phyloP scores from a whole-genome alignment of 30 jellyfish, hydroid and myxozoan species.

The Mastigias papua region DNA sequence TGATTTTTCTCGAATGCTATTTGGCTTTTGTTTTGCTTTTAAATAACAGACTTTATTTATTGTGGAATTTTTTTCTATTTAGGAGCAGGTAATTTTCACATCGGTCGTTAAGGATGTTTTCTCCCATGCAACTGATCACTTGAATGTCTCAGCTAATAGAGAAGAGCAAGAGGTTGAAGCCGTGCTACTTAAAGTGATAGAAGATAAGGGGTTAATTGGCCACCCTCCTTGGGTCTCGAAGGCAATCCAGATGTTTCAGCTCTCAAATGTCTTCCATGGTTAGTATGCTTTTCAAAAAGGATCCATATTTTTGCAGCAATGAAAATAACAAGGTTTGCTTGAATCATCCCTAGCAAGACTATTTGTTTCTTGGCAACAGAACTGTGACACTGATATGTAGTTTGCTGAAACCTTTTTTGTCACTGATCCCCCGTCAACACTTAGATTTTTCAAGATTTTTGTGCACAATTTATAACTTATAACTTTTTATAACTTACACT shows the following conservation, averaged over 20 bases:
- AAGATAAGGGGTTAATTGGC: constrained; percentile 74
- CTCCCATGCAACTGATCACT: constrained; percentile 65
- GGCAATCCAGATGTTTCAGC: constrained; percentile 74
- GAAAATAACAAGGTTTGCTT: too few relatives aligned
- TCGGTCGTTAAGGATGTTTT: constrained; percentile 70
- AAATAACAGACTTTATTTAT: not conserved
- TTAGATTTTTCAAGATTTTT: too few relatives aligned
- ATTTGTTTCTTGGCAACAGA: too few relatives aligned
- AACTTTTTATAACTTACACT: too few relatives aligned
- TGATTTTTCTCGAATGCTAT: too few relatives aligned
- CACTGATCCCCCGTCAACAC: too few relatives aligned
- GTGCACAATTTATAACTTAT: too few relatives aligned
- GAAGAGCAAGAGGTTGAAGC: constrained; percentile 74
- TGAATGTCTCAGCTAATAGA: constrained; percentile 17
- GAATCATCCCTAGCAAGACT: too few relatives aligned
- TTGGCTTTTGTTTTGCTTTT: too few relatives aligned
- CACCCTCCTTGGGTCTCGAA: constrained; percentile 77
- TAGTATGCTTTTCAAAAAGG: constrained; percentile 10
- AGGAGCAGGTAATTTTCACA: constrained; percentile 78
- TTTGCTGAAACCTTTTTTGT: too few relatives aligned
- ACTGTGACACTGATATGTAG: too few relatives aligned
- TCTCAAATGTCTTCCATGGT: constrained; percentile 86
- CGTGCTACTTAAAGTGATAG: constrained; percentile 24
- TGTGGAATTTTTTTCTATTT: not conserved
- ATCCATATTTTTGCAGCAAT: too few relatives aligned